Evolutionary conservation across 2,797 vertebrate genomes (phyloP), one percentile per base, ranked within the genome.

Genomic region (Novumbra hubbsi): DNA sequence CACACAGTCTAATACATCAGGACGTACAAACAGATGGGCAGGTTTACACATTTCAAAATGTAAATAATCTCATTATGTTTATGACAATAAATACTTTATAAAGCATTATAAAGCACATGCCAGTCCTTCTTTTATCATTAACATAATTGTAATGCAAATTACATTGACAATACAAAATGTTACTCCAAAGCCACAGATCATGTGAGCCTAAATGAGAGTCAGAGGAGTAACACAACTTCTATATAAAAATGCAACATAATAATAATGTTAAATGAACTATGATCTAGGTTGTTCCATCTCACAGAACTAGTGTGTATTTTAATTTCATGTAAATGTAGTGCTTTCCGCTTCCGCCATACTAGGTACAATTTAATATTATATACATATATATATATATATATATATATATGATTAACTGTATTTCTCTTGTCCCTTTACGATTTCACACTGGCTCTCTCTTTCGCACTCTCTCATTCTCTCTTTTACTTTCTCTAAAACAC

Each of bases 11-110:
- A 57, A 52, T 8, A 52, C 19, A 52, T 52, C 16, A 19, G 50
- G 50, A 57, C 21, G 52, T 52, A 21, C n/a, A 7, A 21, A 57
- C 19, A 21, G 52, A n/a, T 24, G 52, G 52, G 52, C 19, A 24
- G 21, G 16, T 50, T 16, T 50, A 50, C 17, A 19, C 41, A 50
- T 50, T 50, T 19, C 1, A 50, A 50, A 50, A 50, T 50, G n/a
- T 57, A n/a, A 57, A 57, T 55, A n/a, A n/a, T 57, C n/a, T 24
- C n/a, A 60, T 55, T 55, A 55, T 55, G 52, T 55, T n/a, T n/a
- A 19, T 55, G 21, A 55, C 7, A n/a, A 55, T 55, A 19, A 55
- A 21, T 60, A 24, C 14, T 21, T 14, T 24, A 60, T 60, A 12
- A 60, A 4, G 11, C 12, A 60, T 12, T 60, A n/a, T n/a, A n/a